Evolutionary conservation across 1,140 invertebrate genomes (phyloP).

Genomic region (Contarinia nasturtii): DNA sequence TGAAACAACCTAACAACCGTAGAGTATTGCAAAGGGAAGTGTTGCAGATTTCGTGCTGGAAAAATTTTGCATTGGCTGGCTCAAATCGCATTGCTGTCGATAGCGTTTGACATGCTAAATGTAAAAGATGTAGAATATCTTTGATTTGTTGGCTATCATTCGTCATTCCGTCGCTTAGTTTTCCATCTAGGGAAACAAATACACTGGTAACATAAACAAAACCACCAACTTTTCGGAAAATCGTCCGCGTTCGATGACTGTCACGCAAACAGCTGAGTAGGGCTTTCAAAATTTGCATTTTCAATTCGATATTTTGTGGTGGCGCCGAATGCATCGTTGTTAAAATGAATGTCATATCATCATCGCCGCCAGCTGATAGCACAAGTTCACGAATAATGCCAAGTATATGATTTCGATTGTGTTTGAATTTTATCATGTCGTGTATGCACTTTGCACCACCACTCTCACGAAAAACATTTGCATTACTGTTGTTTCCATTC

Average conservation of each 20-base stretch:
- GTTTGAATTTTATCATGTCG: constrained; percentile 67
- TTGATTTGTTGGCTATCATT: constrained; percentile 23
- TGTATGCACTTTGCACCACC: constrained; percentile 81
- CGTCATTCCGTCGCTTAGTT: constrained; percentile 30
- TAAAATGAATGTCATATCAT: constrained; percentile 83
- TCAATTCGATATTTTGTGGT: constrained; percentile 56
- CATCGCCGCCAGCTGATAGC: constrained; percentile 77
- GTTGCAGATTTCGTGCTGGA: constrained; percentile 87
- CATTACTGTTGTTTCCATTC: constrained; percentile 64
- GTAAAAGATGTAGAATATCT: constrained; percentile 51
- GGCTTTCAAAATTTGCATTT: constrained; percentile 80
- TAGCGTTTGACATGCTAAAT: constrained; percentile 86
- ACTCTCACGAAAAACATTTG: constrained; percentile 80
- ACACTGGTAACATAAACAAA: constrained; percentile 96
- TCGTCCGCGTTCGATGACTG: constrained; percentile 85
- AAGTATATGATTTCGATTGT: constrained; percentile 63
- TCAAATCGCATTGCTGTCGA: constrained; percentile 97
- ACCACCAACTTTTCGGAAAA: constrained; percentile 93
- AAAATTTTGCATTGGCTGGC: constrained; percentile 96
- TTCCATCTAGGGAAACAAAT: constrained; percentile 79
- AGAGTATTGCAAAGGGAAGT: constrained; percentile 84
- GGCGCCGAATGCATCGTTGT: constrained; percentile 79
- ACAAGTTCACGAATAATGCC: constrained; percentile 73
- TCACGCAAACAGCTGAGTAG: constrained; percentile 75
- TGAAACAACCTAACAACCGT: constrained; percentile 78